Conservation (phyloP, 2,797 vertebrate genomes). For the Columba guinea region DNA sequence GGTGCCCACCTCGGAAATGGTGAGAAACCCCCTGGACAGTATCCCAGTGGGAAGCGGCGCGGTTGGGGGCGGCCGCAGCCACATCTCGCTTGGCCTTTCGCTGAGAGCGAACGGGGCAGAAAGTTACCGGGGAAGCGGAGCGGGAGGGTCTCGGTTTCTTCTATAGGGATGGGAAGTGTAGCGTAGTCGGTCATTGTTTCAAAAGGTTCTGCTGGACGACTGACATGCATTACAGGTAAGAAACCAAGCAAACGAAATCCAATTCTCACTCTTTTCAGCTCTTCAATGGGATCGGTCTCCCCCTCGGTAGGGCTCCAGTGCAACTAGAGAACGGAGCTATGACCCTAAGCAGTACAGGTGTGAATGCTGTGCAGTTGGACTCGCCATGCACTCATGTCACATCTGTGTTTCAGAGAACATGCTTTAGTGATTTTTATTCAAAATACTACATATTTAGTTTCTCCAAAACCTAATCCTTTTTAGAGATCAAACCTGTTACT, state of each 20-base stretch:
- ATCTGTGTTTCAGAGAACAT: neutral
- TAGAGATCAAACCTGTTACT: neutral
- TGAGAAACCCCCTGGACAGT: neutral
- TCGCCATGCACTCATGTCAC: rapidly evolving
- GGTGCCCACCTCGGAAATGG: neutral
- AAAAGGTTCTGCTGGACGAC: neutral
- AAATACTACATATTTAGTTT: neutral
- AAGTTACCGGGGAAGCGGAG: neutral
- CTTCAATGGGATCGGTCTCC: neutral
- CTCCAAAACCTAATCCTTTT: neutral
- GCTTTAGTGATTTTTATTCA: neutral
- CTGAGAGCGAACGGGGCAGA: neutral
- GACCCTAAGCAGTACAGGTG: neutral
- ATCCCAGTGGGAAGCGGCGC: neutral
- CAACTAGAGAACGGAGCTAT: rapidly evolving
- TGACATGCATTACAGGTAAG: neutral
- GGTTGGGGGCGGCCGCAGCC: neutral
- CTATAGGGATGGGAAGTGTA: neutral
- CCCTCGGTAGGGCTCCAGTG: neutral
- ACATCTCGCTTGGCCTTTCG: no score
- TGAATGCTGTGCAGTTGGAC: no score
- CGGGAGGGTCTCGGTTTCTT: neutral
- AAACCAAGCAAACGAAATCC: neutral
- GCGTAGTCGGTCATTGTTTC: neutral
- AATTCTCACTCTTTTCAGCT: neutral